phyloP scores from a whole-genome alignment of 2,113 vertebrate species.

The Tretioscincus oriximinensis region DNA sequence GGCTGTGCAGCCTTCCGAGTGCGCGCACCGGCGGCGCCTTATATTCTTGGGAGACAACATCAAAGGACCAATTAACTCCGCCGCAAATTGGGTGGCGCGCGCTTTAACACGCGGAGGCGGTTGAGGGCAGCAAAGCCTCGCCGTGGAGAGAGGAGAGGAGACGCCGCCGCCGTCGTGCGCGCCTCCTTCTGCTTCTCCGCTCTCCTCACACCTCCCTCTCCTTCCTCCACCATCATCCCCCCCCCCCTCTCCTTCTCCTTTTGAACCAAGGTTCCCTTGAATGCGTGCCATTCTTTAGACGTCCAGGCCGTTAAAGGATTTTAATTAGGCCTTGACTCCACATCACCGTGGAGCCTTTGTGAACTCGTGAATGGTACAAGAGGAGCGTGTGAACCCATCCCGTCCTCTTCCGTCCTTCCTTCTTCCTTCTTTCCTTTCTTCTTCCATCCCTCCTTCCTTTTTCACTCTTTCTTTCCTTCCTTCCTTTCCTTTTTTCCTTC shows the following conservation, averaged over 20 bases:
- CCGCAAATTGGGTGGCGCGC: conserved; percentile 86
- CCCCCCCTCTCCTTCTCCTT: conserved; percentile 33
- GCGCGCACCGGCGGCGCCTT: too few species aligned
- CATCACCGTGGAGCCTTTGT: conserved; percentile 78
- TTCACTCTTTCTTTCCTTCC: conserved; percentile 69
- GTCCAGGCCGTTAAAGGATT: conserved; percentile 81
- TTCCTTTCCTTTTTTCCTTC: conserved; percentile 63
- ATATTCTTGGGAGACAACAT: conserved; percentile 68
- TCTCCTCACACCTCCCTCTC: neutral
- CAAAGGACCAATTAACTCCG: conserved; percentile 98
- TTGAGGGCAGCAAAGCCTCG: conserved; percentile 84
- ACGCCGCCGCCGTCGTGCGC: conserved; percentile 51
- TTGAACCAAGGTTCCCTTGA: conserved; percentile 66
- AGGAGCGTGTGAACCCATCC: conserved; percentile 72
- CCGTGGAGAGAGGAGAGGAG: conserved; percentile 62
- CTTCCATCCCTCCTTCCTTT: too few species aligned
- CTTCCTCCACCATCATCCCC: neutral
- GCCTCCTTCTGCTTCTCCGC: conserved; percentile 9
- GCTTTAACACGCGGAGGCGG: conserved; percentile 83
- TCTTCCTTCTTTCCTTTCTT: neutral
- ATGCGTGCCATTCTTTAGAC: conserved; percentile 71
- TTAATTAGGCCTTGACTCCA: conserved; percentile 85
- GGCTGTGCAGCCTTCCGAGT: too few species aligned
- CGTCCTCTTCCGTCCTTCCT: conserved; percentile 73
- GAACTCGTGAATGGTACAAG: conserved; percentile 78